Evolutionary conservation across 1,140 invertebrate genomes (phyloP).

Genomic region (Alviniconcha marisindica): DNA sequence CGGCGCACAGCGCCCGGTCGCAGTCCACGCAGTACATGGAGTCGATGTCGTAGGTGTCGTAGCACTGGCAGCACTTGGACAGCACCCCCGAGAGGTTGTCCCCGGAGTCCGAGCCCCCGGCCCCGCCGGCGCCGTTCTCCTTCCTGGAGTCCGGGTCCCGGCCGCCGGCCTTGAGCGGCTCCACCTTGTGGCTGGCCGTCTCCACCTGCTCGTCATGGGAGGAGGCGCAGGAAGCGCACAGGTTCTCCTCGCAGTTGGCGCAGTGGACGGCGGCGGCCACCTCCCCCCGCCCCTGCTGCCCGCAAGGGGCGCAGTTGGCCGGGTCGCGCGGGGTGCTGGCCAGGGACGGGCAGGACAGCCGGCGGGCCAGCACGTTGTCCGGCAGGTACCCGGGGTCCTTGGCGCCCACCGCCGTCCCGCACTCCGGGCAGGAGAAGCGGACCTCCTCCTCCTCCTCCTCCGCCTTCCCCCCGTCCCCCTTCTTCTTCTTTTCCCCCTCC

Average conservation of each 20-base stretch:
- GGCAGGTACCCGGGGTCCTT: constrained; percentile 44
- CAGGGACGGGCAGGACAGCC: constrained; percentile 58
- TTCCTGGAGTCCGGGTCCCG: constrained; percentile 33
- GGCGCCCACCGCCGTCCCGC: constrained; percentile 58
- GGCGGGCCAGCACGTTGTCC: constrained; percentile 61
- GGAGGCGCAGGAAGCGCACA: constrained; percentile 54
- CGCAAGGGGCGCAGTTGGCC: neutral
- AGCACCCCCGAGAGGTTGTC: constrained; percentile 41
- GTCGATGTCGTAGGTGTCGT: constrained; percentile 68
- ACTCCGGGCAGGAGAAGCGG: constrained; percentile 62
- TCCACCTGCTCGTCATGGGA: constrained; percentile 52
- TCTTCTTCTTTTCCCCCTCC: too few relatives aligned
- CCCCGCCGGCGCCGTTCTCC: constrained; percentile 18
- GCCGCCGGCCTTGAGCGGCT: constrained; percentile 48
- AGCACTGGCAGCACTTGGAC: constrained; percentile 60
- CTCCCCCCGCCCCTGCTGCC: constrained; percentile 57
- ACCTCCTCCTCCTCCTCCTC: constrained; percentile 36
- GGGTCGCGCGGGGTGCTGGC: neutral
- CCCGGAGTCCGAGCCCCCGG: constrained; percentile 35
- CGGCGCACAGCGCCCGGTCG: constrained; percentile 62
- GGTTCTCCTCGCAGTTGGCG: constrained; percentile 63
- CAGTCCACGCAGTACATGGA: constrained; percentile 69
- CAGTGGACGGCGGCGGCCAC: constrained; percentile 57
- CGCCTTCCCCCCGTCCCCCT: too few relatives aligned
- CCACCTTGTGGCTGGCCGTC: constrained; percentile 58